Conservation (phyloP, 2,797 vertebrate species). For the Sciurus vulgaris region DNA sequence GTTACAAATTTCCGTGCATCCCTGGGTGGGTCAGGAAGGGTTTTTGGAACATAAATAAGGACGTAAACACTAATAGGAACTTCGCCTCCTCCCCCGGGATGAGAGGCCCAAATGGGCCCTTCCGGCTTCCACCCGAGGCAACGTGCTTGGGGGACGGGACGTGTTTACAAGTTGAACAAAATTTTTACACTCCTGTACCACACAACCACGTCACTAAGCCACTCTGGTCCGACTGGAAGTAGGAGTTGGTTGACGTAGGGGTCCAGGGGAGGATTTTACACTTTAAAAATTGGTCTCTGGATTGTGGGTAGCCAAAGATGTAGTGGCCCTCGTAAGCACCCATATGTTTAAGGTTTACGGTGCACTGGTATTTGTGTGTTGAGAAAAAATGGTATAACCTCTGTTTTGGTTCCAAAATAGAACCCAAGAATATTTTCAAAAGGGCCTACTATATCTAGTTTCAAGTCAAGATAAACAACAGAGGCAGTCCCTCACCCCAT, state of each 20-base stretch:
- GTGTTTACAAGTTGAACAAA: not conserved
- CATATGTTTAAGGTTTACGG: not conserved
- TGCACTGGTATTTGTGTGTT: not conserved
- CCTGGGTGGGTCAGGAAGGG: not conserved
- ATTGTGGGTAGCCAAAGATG: not conserved
- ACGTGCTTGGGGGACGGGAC: rapidly evolving
- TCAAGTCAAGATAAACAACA: not conserved
- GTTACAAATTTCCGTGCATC: not conserved
- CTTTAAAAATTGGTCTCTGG: not conserved
- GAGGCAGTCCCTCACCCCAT: not conserved
- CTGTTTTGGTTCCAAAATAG: not conserved
- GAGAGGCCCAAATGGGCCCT: not conserved
- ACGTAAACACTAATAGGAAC: no score
- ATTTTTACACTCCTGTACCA: rapidly evolving
- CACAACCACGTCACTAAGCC: rapidly evolving
- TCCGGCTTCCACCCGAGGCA: not conserved
- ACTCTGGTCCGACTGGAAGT: rapidly evolving
- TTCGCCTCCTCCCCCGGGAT: rapidly evolving
- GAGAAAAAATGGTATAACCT: not conserved
- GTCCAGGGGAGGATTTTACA: not conserved
- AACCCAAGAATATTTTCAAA: not conserved
- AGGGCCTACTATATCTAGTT: rapidly evolving
- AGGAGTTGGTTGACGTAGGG: no score
- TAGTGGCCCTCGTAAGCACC: no score
- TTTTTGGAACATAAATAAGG: not conserved